Evolutionary conservation across 2,113 vertebrate species (phyloP).

Genomic region (Alethe diademata): DNA sequence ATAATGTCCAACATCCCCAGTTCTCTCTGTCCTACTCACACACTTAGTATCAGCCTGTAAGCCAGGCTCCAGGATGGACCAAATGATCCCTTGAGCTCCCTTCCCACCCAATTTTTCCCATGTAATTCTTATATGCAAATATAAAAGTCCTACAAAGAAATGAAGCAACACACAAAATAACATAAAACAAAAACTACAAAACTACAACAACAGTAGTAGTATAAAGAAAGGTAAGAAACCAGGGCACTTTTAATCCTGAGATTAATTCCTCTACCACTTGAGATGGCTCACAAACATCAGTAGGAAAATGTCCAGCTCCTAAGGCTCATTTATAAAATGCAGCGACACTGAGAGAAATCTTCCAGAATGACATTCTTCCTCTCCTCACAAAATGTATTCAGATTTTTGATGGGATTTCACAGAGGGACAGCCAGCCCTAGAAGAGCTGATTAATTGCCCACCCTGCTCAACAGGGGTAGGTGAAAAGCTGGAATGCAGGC

Average conservation of each 20-base stretch:
- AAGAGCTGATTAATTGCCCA: neutral
- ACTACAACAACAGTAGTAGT: neutral
- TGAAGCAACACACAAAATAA: fast-evolving
- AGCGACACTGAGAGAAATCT: neutral
- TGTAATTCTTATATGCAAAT: neutral
- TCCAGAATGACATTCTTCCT: neutral
- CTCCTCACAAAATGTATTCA: neutral
- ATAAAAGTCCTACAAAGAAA: neutral
- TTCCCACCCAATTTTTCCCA: neutral
- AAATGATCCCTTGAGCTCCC: neutral
- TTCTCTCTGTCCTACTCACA: neutral
- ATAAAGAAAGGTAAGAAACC: neutral
- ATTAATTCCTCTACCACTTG: neutral
- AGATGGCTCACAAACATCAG: neutral
- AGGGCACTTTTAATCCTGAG: neutral
- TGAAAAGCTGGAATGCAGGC: neutral
- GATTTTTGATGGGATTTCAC: neutral
- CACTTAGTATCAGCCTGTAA: neutral
- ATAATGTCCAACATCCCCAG: neutral
- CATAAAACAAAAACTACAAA: neutral
- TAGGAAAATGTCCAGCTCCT: neutral
- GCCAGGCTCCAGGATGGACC: neutral
- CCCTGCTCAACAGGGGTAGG: neutral
- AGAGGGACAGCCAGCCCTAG: neutral
- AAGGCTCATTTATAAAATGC: neutral